Conservation (phyloP, 64 coral and sea anemone species). For the Actinia tenebrosa region DNA sequence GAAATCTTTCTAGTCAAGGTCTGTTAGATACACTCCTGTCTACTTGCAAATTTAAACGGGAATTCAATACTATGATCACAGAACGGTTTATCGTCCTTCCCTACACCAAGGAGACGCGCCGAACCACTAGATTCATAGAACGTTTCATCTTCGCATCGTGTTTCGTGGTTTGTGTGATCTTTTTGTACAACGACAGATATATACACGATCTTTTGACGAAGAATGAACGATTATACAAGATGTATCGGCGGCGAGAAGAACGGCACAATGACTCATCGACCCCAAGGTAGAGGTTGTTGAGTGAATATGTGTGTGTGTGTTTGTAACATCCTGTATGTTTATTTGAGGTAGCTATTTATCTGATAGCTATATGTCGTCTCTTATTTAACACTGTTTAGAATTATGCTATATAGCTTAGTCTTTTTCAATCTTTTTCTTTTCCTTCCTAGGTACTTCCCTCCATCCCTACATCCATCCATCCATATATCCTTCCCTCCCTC, state of each 20-base stretch:
- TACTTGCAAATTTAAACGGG: too few species aligned
- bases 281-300: background rate
- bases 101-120: background rate
- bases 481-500: too few species aligned
- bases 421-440: too few species aligned
- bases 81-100: background rate
- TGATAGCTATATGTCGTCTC: background rate
- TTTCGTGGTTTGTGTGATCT: background rate
- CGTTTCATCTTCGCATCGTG: background rate
- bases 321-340: too few species aligned
- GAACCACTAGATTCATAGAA: background rate
- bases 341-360: background rate
- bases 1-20: too few species aligned
- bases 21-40: too few species aligned
- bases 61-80: background rate
- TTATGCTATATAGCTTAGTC: too few species aligned
- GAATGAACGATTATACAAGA: background rate
- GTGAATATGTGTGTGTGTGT: background rate
- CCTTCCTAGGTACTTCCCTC: too few species aligned
- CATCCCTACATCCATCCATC: too few species aligned
- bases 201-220: background rate
- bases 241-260: background rate
- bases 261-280: background rate
- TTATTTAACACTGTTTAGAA: too few species aligned
- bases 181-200: slow-evolving; percentile 6